Percentiles rank a stretch among this genome's conserved stretches.
Conservation (phyloP, 92 coral and sea anemone genomes). For the Phenganax marumi region DNA sequence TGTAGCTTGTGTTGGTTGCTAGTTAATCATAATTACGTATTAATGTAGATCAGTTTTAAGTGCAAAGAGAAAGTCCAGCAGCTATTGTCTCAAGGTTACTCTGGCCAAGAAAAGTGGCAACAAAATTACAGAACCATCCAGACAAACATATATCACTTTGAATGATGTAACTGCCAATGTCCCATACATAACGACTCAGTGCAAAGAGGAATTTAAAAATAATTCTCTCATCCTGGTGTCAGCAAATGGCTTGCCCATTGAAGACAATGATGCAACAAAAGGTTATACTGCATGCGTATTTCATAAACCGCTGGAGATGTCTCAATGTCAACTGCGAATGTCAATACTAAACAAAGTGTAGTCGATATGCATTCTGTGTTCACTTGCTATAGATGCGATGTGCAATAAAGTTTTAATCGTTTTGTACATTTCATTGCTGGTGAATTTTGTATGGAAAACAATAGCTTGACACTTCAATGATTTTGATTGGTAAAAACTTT, state of each 20-base stretch:
- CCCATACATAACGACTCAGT: conserved; percentile 20
- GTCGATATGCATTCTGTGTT: too few species aligned
- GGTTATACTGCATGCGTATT: conserved; percentile 38
- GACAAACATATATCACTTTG: neutral
- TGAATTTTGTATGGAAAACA: too few species aligned
- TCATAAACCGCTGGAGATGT: neutral
- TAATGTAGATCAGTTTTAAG: too few species aligned
- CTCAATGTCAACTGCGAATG: neutral
- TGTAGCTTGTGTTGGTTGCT: too few species aligned
- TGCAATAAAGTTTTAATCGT: too few species aligned
- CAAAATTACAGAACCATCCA: neutral
- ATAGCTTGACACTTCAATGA: too few species aligned
- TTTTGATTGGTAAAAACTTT: too few species aligned
- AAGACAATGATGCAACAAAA: conserved; percentile 51
- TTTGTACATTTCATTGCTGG: too few species aligned
- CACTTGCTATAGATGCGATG: too few species aligned
- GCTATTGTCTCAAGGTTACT: neutral
- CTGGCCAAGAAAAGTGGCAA: neutral
- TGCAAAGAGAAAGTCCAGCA: too few species aligned
- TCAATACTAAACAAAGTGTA: neutral
- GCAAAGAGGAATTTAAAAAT: conserved; percentile 45
- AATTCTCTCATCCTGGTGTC: conserved; percentile 40
- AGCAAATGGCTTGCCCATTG: conserved; percentile 49
- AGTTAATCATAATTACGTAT: too few species aligned
- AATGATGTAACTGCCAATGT: conserved; percentile 38